Evolutionary conservation across 2,797 vertebrate genomes (phyloP), one percentile per base, ranked within the genome.

Genomic region (Lophotriccus pileatus): DNA sequence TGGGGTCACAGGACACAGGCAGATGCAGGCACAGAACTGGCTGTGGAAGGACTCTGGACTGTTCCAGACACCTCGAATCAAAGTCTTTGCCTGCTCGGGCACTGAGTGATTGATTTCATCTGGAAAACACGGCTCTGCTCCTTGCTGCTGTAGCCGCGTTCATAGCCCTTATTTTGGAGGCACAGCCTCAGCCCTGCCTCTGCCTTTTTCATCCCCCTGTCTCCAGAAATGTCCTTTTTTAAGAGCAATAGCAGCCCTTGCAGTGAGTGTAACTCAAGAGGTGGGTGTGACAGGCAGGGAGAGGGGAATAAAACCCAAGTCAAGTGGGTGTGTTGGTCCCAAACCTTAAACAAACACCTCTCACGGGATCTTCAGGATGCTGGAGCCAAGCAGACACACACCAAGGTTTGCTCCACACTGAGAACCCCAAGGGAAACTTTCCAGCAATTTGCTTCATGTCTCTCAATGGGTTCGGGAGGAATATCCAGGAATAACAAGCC

Each of bases 401-500:
- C 5, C 69, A 2, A 88, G 43, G 66, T 90, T 56, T 74, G 50
- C 80, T 86, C 85, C 11, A 32, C 62, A 0, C 16, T 46, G 32
- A 76, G 77, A 59, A 94, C 84, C 79, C 72, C 62, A 24, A 15
- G 70, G 90, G 91, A 95, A 82, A 21, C 63, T 49, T 93, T 89
- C 93, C 93, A 95, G 86, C 79, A 93, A 63, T 95, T 91, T 82
- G 67, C 60, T 95, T 84, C 86, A 5, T 20, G 92, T 94, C 93
- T 95, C 83, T 95, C 88, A 79, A 56, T 83, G 44, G 81, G 47
- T 78, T 82, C 22, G 70, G 84, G 74, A 92, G 68, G 86, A 95
- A 94, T 82, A 94, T 91, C 88, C 94, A 93, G 95, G 70, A 94
- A 95, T 82, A 95, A 95, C 84, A 95, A 94, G 7, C 55, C 86